phyloP scores from a whole-genome alignment of 1,140 invertebrate genomes.

The Drosophila erecta region DNA sequence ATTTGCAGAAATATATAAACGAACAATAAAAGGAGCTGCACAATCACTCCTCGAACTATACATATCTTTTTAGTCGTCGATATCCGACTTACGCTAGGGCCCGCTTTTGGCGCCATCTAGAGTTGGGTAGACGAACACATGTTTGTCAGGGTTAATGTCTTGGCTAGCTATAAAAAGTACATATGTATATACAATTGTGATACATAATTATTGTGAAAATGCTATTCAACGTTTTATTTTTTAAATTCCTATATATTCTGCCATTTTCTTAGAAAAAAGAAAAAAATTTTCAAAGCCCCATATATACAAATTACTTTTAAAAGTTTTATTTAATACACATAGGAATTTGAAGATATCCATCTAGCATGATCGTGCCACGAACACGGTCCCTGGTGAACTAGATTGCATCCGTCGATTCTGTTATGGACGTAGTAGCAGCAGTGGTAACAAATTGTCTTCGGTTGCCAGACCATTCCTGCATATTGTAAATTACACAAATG shows the following conservation, averaged over 20 bases:
- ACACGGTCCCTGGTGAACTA: slow-evolving; percentile 47
- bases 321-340: neutral
- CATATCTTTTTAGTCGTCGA: too few relatives aligned
- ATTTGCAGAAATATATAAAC: too few relatives aligned
- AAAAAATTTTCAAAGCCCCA: too few relatives aligned
- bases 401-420: slow-evolving; percentile 56
- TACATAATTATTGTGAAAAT: too few relatives aligned
- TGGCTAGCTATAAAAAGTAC: neutral
- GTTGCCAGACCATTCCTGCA: slow-evolving; percentile 26
- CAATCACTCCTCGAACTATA: neutral
- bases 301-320: too few relatives aligned
- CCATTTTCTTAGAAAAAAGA: too few relatives aligned
- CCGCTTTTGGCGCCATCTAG: neutral
- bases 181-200: too few relatives aligned
- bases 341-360: neutral
- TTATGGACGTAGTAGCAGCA: slow-evolving; percentile 54
- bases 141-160: neutral
- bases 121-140: neutral
- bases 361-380: neutral
- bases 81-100: too few relatives aligned
- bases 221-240: too few relatives aligned
- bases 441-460: slow-evolving; percentile 49
- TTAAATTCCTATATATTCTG: too few relatives aligned
- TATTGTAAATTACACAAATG: slow-evolving; percentile 4
- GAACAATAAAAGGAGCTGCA: neutral